phyloP scores from a whole-genome alignment of 2,797 vertebrate species.

The Amazona finschi region DNA sequence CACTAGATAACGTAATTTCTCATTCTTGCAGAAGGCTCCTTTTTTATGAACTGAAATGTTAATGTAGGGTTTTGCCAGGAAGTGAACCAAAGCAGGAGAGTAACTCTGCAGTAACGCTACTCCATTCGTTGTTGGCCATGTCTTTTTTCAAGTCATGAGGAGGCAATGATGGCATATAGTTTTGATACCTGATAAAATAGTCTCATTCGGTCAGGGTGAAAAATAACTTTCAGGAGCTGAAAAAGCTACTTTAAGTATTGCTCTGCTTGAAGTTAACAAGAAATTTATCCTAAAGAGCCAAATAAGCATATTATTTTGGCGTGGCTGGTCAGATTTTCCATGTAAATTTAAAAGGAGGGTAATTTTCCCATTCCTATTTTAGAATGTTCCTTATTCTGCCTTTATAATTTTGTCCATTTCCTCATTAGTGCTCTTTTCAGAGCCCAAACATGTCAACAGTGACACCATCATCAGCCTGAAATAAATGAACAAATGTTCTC shows the following conservation, averaged over 20 bases:
- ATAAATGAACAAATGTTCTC: slow-evolving; percentile 16
- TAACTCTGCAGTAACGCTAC: not conserved
- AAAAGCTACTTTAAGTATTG: slow-evolving; percentile 30
- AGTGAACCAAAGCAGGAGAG: not conserved
- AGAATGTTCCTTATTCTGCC: slow-evolving; percentile 8
- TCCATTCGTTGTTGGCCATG: not conserved
- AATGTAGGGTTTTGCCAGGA: not conserved
- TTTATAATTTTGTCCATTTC: slow-evolving; percentile 37
- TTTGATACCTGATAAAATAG: not conserved
- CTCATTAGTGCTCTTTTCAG: slow-evolving; percentile 50
- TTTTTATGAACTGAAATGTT: slow-evolving; percentile 3
- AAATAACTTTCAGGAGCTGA: slow-evolving; percentile 9
- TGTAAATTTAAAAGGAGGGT: slow-evolving; percentile 4
- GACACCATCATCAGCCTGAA: slow-evolving; percentile 2
- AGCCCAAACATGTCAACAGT: slow-evolving; percentile 48
- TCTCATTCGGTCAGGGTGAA: not conserved
- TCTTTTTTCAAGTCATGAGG: not conserved
- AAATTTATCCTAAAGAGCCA: slow-evolving; percentile 21
- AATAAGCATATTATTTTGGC: slow-evolving; percentile 47
- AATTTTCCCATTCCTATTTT: slow-evolving; percentile 50
- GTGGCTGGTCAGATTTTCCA: slow-evolving; percentile 35
- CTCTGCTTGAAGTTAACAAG: slow-evolving; percentile 44
- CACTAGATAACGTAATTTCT: not conserved
- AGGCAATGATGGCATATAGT: not conserved
- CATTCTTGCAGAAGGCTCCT: not conserved